Evolutionary conservation across 2,797 vertebrate genomes (phyloP).

Genomic region (Sarcoramphus papa): DNA sequence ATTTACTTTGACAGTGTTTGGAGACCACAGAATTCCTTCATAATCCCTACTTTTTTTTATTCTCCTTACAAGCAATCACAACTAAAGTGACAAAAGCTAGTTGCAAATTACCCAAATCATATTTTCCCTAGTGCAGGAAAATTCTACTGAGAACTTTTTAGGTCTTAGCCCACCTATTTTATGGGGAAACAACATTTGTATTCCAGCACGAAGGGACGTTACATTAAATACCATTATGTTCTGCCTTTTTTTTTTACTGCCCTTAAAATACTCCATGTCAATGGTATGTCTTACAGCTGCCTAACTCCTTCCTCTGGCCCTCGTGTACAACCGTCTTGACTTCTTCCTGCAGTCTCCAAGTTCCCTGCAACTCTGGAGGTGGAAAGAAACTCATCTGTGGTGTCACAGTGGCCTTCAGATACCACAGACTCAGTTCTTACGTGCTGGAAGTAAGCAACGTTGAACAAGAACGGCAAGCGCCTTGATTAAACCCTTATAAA

Average conservation of each 20-base stretch:
- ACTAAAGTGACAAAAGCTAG: neutral
- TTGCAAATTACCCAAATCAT: neutral
- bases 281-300: neutral
- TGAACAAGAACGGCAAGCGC: rapidly evolving
- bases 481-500: neutral
- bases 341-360: neutral
- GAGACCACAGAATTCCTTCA: neutral
- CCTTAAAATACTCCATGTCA: rapidly evolving
- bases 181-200: neutral
- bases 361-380: neutral
- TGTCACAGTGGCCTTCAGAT: neutral
- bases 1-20: neutral
- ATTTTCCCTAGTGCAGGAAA: neutral
- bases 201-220: neutral
- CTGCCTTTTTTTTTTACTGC: neutral
- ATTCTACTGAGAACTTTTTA: neutral
- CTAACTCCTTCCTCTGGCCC: neutral
- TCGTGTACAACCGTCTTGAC: neutral
- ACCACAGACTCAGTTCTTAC: neutral
- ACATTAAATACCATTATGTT: neutral
- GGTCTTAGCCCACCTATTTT: neutral
- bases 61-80: neutral
- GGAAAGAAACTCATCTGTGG: neutral
- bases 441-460: rapidly evolving
- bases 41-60: neutral